Conservation (phyloP, 1,140 invertebrate species). For the Bombus superbus region DNA sequence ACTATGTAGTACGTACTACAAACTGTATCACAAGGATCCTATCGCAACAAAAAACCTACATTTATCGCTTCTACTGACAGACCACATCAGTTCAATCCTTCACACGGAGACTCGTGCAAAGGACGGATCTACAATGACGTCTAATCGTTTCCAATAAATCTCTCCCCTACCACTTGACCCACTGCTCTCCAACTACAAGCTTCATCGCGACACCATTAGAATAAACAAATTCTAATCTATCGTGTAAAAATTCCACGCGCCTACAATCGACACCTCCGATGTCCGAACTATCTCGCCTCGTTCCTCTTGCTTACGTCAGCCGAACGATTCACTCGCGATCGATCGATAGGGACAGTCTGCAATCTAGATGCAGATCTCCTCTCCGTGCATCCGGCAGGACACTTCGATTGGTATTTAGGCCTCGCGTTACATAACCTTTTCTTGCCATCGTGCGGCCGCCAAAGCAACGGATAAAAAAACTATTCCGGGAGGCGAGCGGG, state of each 20-base stretch:
- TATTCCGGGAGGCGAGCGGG: constrained; percentile 36
- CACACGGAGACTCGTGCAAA: background rate
- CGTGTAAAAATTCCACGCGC: constrained; percentile 2
- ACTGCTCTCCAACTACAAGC: background rate
- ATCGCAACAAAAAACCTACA: too few species aligned
- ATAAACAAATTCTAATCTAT: constrained; percentile 15
- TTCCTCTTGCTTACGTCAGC: background rate
- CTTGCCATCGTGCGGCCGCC: constrained; percentile 48
- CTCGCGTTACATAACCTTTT: constrained; percentile 61
- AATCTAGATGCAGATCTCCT: constrained; percentile 43
- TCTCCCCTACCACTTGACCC: background rate
- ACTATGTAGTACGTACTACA: too few species aligned
- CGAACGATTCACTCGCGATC: constrained; percentile 6
- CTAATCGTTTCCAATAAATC: constrained; percentile 20
- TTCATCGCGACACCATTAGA: background rate
- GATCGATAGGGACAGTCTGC: constrained; percentile 20
- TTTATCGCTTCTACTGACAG: too few species aligned
- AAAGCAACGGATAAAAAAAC: constrained; percentile 51
- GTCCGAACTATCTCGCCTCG: background rate
- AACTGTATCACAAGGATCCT: too few species aligned
- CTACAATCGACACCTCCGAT: constrained; percentile 3
- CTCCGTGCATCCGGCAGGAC: constrained; percentile 8
- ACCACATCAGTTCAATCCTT: background rate
- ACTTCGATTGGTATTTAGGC: constrained; percentile 65
- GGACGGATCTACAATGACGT: background rate